Base-by-base conservation (phyloP, 2,888 invertebrate species). In the Hedya salicella region DNA sequence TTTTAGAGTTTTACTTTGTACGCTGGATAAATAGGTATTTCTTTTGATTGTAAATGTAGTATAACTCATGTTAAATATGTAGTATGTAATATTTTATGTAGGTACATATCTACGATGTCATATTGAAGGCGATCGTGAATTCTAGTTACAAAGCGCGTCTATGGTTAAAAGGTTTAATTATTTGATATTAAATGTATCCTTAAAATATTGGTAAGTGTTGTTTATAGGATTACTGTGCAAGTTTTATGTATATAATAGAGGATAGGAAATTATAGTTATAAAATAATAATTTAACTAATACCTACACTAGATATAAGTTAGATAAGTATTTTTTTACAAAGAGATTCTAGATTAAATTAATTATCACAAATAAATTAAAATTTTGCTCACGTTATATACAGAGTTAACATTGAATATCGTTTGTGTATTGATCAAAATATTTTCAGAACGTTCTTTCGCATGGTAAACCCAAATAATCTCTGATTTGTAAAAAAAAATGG, bases 241-340 rank as follows among this genome's bases (percentile, higher is more conserved):
- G 57, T 32, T 17, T 25, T 63, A 46, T 65, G 59, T 44, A 65
- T 46, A 60, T 50, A 60, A 25, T n/a, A 11, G 32, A 52, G 11
- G 14, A 16, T 50, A 44, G 46, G 46, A 4, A 9, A 19, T 36
- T 36, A 25, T 25, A 25, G 17, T 52, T 52, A 50, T 65, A 52
- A 25, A 59, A 52, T 6, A 52, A 65, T 64, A 62, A 62, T 46
- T 62, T 39, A 62, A 59, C 59, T 59, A 64, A 59, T 64, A 46
- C 4, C n/a, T 6, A 25, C 32, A 36, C 9, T 65, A 53, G 36
- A 39, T 53, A 3, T 60, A 65, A 30, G 36, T 5, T 53, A 60
- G 46, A 46, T 53, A 60, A 60, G 44, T 30, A 44, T 11, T 13
- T 44, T 64, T 52, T 39, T 59, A 64, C 64, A 64, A 59, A 65